Base-by-base conservation (phyloP, 2,113 vertebrate species). In the Ascaphus truei region DNA sequence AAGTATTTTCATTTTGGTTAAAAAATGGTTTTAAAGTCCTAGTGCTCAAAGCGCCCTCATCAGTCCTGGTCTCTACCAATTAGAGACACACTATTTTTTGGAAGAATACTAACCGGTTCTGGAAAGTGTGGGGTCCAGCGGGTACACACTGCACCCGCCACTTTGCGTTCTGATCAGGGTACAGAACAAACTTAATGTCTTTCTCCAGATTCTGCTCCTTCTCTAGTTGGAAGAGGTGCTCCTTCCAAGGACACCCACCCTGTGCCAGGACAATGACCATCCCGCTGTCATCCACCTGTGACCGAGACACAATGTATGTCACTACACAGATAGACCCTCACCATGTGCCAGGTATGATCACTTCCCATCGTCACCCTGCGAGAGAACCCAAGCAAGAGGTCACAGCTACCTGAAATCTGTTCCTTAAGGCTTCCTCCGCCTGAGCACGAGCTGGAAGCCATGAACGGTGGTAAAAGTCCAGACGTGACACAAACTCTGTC, bases 91-190 rank as follows among this genome's bases (percentile, higher is more conserved):
- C n/a, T n/a, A n/a, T n/a, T n/a, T n/a, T n/a, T n/a, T n/a, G n/a
- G n/a, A n/a, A n/a, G n/a, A 10, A 16, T 13, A 15, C 83, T 83
- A 43, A 95, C 94, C 94, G 88, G 86, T 93, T 98, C 66, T 94
- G 83, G 82, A 96, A 98, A 47, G 91, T 92, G 79, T 91, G 84
- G 18, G 86, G 89, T 1, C 89, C 92, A 1, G 71, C 76, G 0
- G 96, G 94, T 3, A 98, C 93, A 71, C 95, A 97, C 81, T 98
- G 96, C n/a, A 96, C 80, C 30, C 96, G 84, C 96, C 96, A 98
- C 65, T 94, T 90, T 29, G 87, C 89, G 0, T 79, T 79, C 71
- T 85, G 92, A 80, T 98, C 96, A 0, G 84, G 59, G 73, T 91
- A 98, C 39, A 98, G 78, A 61, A 96, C 83, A 37, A 96, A 93